Base-by-base conservation (phyloP, 1,140 invertebrate species). In the Danaus plexippus region DNA sequence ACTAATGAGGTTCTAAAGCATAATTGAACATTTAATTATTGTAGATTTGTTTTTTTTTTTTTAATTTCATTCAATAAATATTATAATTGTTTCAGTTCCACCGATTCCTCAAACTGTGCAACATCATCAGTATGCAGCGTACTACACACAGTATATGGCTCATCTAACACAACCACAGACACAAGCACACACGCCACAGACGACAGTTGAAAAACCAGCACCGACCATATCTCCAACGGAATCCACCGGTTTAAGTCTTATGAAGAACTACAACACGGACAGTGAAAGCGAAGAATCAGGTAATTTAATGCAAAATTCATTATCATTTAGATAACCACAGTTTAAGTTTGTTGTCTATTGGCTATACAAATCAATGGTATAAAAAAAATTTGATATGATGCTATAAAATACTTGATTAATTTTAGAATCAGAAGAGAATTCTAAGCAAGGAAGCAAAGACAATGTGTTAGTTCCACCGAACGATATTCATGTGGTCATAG, bases 401-500 rank as follows among this genome's bases (percentile, higher is more conserved):
- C 15, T 15, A 15, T 32, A 32, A 32, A 32, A 32, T 32, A 32
- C 22, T 32, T 32, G 5, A 32, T 32, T 32, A 32, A 32, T 32
- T 32, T 32, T 47, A 85, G 82, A 85, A 56, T 75, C 55, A 41
- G 80, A 80, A 13, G 78, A 80, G 51, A 69, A 54, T 1, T 77
- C 77, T 8, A 76, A 76, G 43, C 64, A 70, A 6, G 80, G 77
- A 46, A 71, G 70, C 58, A 82, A 75, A 66, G 66, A 71, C 13
- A 71, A 69, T 0, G 89, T 92, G 32, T 87, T 89, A 12, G 85
- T 90, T 8, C 94, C 95, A 11, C 92, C 95, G 0, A 91, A 92
- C 9, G 95, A 96, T 55, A 87, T 96, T 7, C 92, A 95, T 73
- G 90, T 94, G 44, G 94, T 98, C 8, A 96, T 99, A 50, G 96